These are phyloP conservation scores for Anarrhichthys ocellatus DNA, from an alignment of 2,113 vertebrate genomes.

Conservation along the genomic window DNA sequence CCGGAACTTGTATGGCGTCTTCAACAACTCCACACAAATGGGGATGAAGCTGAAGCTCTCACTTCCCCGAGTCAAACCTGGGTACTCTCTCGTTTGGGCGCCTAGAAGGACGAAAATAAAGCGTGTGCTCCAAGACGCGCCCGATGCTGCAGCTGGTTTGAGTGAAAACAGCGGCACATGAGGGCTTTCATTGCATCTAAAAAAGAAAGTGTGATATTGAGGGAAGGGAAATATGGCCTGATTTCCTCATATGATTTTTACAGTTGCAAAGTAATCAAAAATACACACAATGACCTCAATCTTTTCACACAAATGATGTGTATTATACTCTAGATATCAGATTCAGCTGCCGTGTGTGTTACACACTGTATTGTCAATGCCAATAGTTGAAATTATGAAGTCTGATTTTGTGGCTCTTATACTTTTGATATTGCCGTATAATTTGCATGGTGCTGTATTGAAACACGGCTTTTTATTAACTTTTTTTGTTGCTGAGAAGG, in stretches of 20 bases:
- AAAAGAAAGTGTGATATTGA: not conserved
- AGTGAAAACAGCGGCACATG: not conserved
- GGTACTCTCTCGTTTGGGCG: conserved; percentile 66
- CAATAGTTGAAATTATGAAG: not conserved
- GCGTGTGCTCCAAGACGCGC: fast-evolving
- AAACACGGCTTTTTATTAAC: not conserved
- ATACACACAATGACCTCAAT: not conserved
- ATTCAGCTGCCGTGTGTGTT: not conserved
- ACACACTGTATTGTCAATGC: not conserved
- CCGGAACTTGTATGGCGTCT: conserved; percentile 50
- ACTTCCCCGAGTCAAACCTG: conserved; percentile 71
- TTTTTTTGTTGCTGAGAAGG: not conserved
- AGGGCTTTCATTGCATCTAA: not conserved
- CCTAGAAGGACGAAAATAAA: conserved; percentile 44
- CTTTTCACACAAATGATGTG: not conserved
- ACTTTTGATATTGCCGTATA: not conserved
- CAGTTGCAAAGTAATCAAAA: not conserved
- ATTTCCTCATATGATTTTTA: conserved; percentile 8
- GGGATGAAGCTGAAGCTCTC: conserved; percentile 74
- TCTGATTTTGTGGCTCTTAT: not conserved
- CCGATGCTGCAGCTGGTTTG: not conserved
- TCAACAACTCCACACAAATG: conserved; percentile 63
- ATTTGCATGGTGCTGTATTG: not conserved
- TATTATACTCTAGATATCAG: not conserved
- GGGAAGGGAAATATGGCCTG: not conserved